Base-by-base conservation (phyloP, 1,140 invertebrate species). In the Nasonia giraulti region DNA sequence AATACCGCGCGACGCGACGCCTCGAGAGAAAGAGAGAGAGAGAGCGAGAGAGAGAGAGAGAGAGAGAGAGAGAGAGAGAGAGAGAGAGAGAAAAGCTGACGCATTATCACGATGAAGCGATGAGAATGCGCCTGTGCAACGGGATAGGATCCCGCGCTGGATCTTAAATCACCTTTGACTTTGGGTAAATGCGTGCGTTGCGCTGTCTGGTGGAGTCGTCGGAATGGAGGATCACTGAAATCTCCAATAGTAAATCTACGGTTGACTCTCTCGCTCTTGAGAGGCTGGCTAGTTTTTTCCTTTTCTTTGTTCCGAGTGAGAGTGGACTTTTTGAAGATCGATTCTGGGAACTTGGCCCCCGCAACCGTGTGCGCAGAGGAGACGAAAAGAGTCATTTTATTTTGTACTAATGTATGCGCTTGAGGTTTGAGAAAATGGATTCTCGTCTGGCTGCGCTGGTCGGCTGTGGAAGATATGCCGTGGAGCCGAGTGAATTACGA, bases 141-240 rank as follows among this genome's bases (percentile, higher is more conserved):
- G 66, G 23, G 33, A 37, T 50, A 11, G 66, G 5, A 68, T 11
- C 20, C 1, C n/a, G 40, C 37, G 31, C 66, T 23, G 78, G 89
- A 91, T 91, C 90, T 89, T 92, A 92, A 92, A 92, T 92, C 91
- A 92, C 90, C 88, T 92, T 91, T 91, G 91, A 91, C 91, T 91
- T 83, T 87, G 1, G 85, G 88, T 91, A 89, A 91, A 80, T 80
- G 44, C 68, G 33, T 12, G 10, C 27, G 27, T 27, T 27, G 27
- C 27, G 27, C 27, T 37, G 33, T 37, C 2, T 37, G 33, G 33
- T 37, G 5, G 33, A 37, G 33, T 37, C 33, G 33, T 37, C 33
- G 33, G 33, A 12, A 12, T 68, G 50, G 62, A 83, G 76, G 78
- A 88, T 88, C 86, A 89, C 87, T 87, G 85, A 90, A 90, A 89